A percentile compares a stretch with the other conserved stretches of the same genome.
phyloP scores from a whole-genome alignment of 2,888 invertebrate species.

The Aphidius colemani region DNA sequence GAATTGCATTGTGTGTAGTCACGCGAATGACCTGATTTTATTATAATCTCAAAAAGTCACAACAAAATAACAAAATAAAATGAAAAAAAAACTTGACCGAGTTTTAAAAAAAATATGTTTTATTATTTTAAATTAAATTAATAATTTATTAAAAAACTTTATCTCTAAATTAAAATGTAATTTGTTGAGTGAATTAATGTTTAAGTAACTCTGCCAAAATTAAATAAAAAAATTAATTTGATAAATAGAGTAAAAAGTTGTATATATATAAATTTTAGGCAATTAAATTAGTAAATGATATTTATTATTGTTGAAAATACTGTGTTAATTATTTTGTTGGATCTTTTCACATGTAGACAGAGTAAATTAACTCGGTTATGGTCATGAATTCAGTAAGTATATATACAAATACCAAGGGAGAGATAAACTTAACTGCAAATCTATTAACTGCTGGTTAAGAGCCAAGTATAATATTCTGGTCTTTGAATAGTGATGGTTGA shows the following conservation, averaged over 20 bases:
- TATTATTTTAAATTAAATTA: neutral
- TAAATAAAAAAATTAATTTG: slow-evolving; percentile 9
- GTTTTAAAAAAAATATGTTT: neutral
- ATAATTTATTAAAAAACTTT: neutral
- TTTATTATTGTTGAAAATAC: neutral
- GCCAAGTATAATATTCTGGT: slow-evolving; percentile 20
- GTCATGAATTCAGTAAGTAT: neutral
- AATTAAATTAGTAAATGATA: slow-evolving; percentile 21
- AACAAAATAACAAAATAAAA: slow-evolving; percentile 40
- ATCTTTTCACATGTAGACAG: too few species aligned
- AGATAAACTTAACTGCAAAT: slow-evolving; percentile 29
- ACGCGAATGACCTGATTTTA: slow-evolving; percentile 47
- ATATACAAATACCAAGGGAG: slow-evolving; percentile 15
- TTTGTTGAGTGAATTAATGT: neutral
- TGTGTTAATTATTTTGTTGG: neutral
- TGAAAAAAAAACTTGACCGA: slow-evolving; percentile 42
- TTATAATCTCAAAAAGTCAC: slow-evolving; percentile 36
- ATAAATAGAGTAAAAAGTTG: slow-evolving; percentile 13
- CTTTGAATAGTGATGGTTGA: slow-evolving; percentile 28
- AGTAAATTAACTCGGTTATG: neutral
- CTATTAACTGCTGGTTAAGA: slow-evolving; percentile 31
- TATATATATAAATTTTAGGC: slow-evolving; percentile 10
- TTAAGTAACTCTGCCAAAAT: neutral
- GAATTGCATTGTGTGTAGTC: slow-evolving; percentile 43
- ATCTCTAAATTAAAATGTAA: neutral